phyloP scores from a whole-genome alignment of 2,113 vertebrate genomes.

The Elephantulus edwardii region DNA sequence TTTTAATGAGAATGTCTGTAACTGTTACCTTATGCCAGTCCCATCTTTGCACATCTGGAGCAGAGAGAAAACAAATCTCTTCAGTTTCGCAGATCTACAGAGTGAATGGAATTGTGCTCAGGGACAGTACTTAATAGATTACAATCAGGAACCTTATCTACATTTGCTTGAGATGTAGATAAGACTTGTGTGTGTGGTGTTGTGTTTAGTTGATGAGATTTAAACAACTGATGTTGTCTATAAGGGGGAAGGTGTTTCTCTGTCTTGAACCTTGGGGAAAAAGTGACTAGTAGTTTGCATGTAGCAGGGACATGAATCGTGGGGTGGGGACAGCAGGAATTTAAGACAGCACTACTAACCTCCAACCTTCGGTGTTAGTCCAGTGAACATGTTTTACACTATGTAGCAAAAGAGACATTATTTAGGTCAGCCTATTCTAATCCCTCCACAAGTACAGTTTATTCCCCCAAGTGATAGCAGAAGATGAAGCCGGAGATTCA shows the following conservation, averaged over 20 bases:
- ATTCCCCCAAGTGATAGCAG: slow-evolving; percentile 11
- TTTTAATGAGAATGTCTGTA: slow-evolving; percentile 5
- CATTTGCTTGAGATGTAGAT: neutral
- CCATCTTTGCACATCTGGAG: neutral
- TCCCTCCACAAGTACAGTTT: neutral
- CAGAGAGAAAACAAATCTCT: neutral
- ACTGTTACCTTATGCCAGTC: neutral
- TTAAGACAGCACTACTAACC: neutral
- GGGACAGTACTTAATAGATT: neutral
- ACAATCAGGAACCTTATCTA: neutral
- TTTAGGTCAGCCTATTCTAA: neutral
- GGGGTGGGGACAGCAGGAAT: neutral
- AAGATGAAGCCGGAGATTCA: neutral
- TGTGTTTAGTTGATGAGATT: neutral
- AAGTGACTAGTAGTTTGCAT: neutral
- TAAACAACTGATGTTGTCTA: neutral
- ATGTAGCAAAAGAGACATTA: neutral
- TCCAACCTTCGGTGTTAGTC: neutral
- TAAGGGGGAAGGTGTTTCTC: too few relatives aligned
- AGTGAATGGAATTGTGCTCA: neutral
- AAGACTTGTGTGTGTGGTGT: slow-evolving; percentile 9
- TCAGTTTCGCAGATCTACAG: slow-evolving; percentile 14
- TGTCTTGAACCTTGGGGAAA: neutral
- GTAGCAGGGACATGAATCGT: neutral
- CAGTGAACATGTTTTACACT: neutral